Base-by-base conservation (phyloP, 2,113 vertebrate species). In the Nycticryphes semicollaris region DNA sequence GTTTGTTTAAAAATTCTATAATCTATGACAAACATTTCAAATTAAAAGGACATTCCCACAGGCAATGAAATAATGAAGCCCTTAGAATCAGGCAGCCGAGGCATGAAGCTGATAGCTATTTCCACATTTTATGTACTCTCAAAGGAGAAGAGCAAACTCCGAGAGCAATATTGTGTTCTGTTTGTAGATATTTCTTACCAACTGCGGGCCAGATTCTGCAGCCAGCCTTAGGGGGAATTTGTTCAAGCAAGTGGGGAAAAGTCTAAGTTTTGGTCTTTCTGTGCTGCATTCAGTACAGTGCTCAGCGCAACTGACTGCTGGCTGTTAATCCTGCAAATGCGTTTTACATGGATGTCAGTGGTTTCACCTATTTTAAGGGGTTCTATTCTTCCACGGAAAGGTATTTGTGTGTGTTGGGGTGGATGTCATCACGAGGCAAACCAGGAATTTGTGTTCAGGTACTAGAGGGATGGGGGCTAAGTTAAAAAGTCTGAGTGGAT, bases 1-100 rank as follows among this genome's bases (percentile, higher is more conserved):
- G 69, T 95, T 94, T 95, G 93, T 87, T 96, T 96, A 92, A 96
- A 95, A 96, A 86, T 77, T 86, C 92, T 88, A 18, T 90, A 96
- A 95, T 95, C 95, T 95, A 95, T 84, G 90, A 96, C 93, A 96
- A 97, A 93, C 90, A 97, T 96, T 97, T 94, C 96, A 90, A 96
- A 95, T 96, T 95, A 97, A 97, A 96, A 96, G 94, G 91, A 56
- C 89, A 85, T 96, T 94, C 96, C 95, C 92, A 95, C 77, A 96
- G 95, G 97, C 95, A 94, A 94, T 80, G 89, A 93, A 97, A 94
- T 96, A 95, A 97, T 75, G 94, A 95, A 96, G 90, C 90, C 89
- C 94, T 95, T 85, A 68, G 81, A 94, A 93, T 69, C 73, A 87
- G 84, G 90, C 95, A 93, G 94, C 87, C n/a, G 7, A 90, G 79